These are phyloP conservation scores for Coilia nasus DNA, from an alignment of 2,797 vertebrate genomes.

Conservation along the genomic window DNA sequence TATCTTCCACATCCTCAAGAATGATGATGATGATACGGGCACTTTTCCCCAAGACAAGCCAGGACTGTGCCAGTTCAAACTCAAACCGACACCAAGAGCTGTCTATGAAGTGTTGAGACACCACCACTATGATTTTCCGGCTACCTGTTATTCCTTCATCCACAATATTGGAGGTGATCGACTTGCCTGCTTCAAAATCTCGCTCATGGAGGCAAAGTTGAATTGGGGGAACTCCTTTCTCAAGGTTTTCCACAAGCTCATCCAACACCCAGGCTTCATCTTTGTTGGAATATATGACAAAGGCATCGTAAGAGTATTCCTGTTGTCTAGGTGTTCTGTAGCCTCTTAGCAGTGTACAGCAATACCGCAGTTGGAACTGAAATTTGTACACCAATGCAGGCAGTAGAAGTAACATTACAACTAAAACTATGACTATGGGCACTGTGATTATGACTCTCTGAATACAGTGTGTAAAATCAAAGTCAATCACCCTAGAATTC, in stretches of 20 bases:
- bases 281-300: constrained; percentile 82
- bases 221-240: constrained; percentile 72
- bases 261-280: constrained; percentile 80
- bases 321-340: constrained; percentile 39
- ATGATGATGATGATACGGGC: constrained; percentile 78
- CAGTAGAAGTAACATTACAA: constrained; percentile 26
- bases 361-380: constrained; percentile 48
- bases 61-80: constrained; percentile 62
- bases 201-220: constrained; percentile 77
- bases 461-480: constrained; percentile 53
- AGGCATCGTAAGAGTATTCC: constrained; percentile 73
- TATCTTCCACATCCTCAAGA: constrained; percentile 71
- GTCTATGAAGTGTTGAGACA: constrained; percentile 63
- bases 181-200: constrained; percentile 78
- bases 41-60: constrained; percentile 74
- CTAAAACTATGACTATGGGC: constrained; percentile 10
- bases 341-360: constrained; percentile 42
- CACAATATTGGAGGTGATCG: constrained; percentile 78
- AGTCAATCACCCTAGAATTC: constrained; percentile 45
- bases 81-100: constrained; percentile 76
- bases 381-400: constrained; percentile 44
- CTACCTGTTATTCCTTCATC: constrained; percentile 80
- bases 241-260: constrained; percentile 77
- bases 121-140: constrained; percentile 68
- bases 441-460: constrained; percentile 29